A percentile compares a stretch with the other conserved stretches of the same genome.
Evolutionary conservation across 2,797 vertebrate genomes (phyloP).

Genomic region (Acanthornis magna): DNA sequence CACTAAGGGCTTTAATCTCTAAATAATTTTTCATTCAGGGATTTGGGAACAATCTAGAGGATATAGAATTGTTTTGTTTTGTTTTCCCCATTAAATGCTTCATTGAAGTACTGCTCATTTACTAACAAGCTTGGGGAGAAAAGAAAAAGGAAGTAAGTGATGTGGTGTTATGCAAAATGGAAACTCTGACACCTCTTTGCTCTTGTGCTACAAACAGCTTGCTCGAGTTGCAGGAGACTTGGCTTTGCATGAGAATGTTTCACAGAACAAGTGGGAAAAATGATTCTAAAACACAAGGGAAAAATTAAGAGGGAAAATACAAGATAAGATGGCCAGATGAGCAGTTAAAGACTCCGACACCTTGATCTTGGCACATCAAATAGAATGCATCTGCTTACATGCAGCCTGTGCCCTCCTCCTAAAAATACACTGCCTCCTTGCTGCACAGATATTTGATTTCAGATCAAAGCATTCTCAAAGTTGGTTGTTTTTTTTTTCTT

Average conservation of each 20-base stretch:
- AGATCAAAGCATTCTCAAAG: constrained; percentile 22
- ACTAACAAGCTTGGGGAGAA: neutral
- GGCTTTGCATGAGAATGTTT: constrained; percentile 10
- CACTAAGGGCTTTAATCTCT: neutral
- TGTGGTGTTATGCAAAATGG: neutral
- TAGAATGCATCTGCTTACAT: neutral
- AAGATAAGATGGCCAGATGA: neutral
- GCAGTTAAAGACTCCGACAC: neutral
- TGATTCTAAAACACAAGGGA: neutral
- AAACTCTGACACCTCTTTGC: neutral
- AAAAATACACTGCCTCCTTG: neutral
- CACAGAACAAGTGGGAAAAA: neutral
- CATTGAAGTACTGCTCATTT: neutral
- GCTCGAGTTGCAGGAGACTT: neutral
- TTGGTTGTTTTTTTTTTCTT: neutral
- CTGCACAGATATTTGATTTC: neutral
- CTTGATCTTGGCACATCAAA: constrained; percentile 26
- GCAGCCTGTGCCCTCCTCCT: neutral
- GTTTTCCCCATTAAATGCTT: neutral
- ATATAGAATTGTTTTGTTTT: neutral
- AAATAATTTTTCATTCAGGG: neutral
- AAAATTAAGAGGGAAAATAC: constrained; percentile 11
- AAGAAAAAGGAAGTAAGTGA: neutral
- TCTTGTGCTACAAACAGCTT: neutral
- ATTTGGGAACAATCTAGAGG: neutral